Percentiles rank a stretch among this genome's conserved stretches.
phyloP scores from a whole-genome alignment of 1,140 invertebrate species.

The Euschistus heros region DNA sequence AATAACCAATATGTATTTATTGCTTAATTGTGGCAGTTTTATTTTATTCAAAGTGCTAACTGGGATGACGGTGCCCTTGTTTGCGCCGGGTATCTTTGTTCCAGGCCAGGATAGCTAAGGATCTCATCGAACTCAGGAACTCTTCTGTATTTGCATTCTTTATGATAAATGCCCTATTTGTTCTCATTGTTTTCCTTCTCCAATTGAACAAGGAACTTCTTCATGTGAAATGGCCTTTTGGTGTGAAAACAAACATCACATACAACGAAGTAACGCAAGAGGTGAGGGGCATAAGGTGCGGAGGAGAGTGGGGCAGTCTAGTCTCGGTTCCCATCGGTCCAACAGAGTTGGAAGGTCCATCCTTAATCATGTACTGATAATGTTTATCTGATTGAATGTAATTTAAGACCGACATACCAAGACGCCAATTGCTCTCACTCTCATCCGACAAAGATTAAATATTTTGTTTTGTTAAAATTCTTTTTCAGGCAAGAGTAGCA shows the following conservation, averaged over 20 bases:
- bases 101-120: conserved; percentile 78
- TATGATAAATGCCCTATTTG: conserved; percentile 96
- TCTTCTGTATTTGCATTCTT: conserved; percentile 92
- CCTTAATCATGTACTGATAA: too few species aligned
- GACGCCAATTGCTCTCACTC: conserved; percentile 15
- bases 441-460: neutral
- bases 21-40: too few species aligned
- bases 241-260: conserved; percentile 86
- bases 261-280: conserved; percentile 76
- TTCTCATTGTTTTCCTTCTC: conserved; percentile 92
- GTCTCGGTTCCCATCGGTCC: conserved; percentile 20
- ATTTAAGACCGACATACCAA: conserved; percentile 12
- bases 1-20: too few species aligned
- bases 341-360: too few species aligned
- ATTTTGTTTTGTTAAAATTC: conserved; percentile 22
- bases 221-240: conserved; percentile 87
- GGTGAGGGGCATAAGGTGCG: conserved; percentile 49
- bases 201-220: conserved; percentile 92
- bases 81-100: conserved; percentile 25
- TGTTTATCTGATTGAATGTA: neutral
- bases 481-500: conserved; percentile 70
- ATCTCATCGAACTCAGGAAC: conserved; percentile 86
- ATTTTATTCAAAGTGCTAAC: neutral
- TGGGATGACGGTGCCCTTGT: neutral
- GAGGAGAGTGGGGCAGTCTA: conserved; percentile 5